Percentiles rank a stretch among this genome's conserved stretches.
phyloP scores from a whole-genome alignment of 2,888 invertebrate genomes.

The Chymomyza amoena region DNA sequence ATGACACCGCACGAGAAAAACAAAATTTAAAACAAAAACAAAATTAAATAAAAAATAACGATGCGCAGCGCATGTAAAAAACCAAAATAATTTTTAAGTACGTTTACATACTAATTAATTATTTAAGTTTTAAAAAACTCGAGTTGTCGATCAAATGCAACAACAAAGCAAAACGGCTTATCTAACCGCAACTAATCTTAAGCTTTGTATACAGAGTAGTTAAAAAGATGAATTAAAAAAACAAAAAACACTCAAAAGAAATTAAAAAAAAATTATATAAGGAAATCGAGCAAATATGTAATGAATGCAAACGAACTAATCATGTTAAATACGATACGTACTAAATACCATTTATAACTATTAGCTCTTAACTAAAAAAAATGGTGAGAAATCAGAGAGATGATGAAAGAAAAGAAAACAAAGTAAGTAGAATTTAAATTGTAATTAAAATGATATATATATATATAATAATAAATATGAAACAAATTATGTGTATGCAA shows the following conservation, averaged over 20 bases:
- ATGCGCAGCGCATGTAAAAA: constrained; percentile 75
- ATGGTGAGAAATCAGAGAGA: constrained; percentile 35
- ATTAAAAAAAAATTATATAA: constrained; percentile 1
- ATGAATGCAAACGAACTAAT: constrained; percentile 28
- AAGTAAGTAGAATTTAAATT: constrained; percentile 60
- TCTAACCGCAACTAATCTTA: constrained; percentile 45
- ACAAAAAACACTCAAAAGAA: constrained; percentile 4
- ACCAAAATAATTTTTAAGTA: constrained; percentile 66
- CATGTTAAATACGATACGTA: constrained; percentile 47
- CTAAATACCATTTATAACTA: constrained; percentile 52
- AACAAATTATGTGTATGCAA: constrained; percentile 42
- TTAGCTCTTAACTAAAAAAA: constrained; percentile 48
- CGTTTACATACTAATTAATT: constrained; percentile 54
- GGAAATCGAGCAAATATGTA: constrained; percentile 8
- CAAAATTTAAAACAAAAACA: constrained; percentile 33
- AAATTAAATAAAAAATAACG: constrained; percentile 30
- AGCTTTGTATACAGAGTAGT: constrained; percentile 21
- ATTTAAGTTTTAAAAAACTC: constrained; percentile 70
- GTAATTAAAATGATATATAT: constrained; percentile 38
- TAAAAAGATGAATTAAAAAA: constrained; percentile 9
- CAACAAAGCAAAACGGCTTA: constrained; percentile 50
- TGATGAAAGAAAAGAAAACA: constrained; percentile 42
- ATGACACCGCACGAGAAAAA: constrained; percentile 53
- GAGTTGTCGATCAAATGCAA: constrained; percentile 68
- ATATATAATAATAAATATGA: constrained; percentile 7